Base-by-base conservation (phyloP, 2,113 vertebrate species). In the Chascanopsetta lugubris region DNA sequence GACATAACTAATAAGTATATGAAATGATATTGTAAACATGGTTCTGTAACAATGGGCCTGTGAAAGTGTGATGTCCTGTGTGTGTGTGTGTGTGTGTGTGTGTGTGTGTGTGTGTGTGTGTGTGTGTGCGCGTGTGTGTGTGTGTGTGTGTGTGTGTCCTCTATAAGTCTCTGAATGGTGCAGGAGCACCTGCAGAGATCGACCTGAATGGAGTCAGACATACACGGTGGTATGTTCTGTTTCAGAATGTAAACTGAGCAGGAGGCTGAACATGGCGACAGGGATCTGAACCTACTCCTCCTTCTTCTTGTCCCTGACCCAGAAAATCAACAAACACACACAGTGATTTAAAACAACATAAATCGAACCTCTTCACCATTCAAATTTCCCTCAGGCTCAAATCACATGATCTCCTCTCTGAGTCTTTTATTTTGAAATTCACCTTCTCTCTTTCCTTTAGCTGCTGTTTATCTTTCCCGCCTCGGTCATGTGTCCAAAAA, bases 191-290 rank as follows among this genome's bases (percentile, higher is more conserved):
- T n/a, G n/a, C 85, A 90, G 88, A 91, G 89, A 84, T 83, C 73
- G 79, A 91, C 91, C 91, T 92, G 90, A 91, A 91, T 92, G 90
- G 87, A 89, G 78, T 79, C 90, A 88, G 89, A 89, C 87, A 88
- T 83, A 90, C 88, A 83, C 85, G 65, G 62, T 72, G 80, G 86
- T 84, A 85, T 85, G 89, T 91, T 88, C 91, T 90, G 87, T 89
- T 90, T 88, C 78, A 87, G 85, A 85, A 90, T 90, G 91, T 93
- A 93, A 93, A 93, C 92, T 87, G 89, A 89, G 83, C 91, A 88
- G 89, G 88, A 87, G 90, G 88, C 88, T 80, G 76, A 90, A 82
- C 70, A 87, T 88, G 90, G 79, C 84, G 58, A 77, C 85, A 85
- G 81, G 89, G 90, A 87, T 83, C 86, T 84, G 70, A 61, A 76